phyloP scores from a whole-genome alignment of 2,797 vertebrate genomes.

The Manis pentadactyla region DNA sequence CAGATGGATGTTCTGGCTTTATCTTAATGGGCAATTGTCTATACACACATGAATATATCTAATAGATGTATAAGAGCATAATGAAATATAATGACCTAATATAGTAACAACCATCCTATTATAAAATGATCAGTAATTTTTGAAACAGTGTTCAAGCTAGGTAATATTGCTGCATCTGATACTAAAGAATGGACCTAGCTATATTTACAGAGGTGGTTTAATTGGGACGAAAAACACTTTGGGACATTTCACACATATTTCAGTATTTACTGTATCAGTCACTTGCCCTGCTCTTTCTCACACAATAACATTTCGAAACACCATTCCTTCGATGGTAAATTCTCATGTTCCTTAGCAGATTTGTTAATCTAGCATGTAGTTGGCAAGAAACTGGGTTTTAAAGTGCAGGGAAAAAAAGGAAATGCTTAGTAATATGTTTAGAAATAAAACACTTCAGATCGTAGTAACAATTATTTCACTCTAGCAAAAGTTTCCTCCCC shows the following conservation, averaged over 20 bases:
- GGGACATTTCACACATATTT: neutral
- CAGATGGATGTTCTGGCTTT: neutral
- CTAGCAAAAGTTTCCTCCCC: neutral
- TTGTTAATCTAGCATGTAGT: neutral
- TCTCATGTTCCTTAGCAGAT: neutral
- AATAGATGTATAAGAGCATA: neutral
- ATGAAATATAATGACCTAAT: neutral
- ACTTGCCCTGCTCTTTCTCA: neutral
- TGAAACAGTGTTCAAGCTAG: neutral
- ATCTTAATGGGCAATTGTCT: neutral
- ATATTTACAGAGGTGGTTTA: neutral
- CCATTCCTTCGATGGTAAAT: neutral
- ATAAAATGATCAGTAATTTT: neutral
- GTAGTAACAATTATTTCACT: neutral
- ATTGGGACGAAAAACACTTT: neutral
- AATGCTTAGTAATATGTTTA: neutral
- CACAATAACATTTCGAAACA: neutral
- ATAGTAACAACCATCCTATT: neutral
- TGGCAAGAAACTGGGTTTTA: neutral
- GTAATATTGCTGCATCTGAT: neutral
- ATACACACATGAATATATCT: neutral
- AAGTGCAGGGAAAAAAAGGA: neutral
- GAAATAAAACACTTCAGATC: neutral
- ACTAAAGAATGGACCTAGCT: neutral
- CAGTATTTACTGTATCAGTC: neutral